Evolutionary conservation across 2,113 vertebrate genomes (phyloP).

Genomic region (Myotis davidii): DNA sequence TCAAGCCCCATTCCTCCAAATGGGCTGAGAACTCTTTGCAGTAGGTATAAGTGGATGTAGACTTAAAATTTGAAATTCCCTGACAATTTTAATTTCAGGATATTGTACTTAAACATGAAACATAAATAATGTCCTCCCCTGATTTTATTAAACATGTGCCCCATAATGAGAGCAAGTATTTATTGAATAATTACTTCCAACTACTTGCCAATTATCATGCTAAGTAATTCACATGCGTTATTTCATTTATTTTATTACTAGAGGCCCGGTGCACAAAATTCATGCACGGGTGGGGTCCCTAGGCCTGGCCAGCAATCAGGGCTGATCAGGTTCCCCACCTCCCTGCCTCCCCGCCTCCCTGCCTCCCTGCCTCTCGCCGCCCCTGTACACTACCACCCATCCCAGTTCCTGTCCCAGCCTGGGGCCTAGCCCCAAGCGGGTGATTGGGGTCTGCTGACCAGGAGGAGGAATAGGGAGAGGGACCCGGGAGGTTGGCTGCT

Average conservation of each 20-base stretch:
- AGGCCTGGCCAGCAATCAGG: no score
- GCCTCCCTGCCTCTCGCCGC: no score
- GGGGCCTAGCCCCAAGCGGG: rapidly evolving
- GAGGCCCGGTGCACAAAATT: no score
- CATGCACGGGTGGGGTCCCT: no score
- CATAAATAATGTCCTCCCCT: neutral
- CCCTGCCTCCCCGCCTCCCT: no score
- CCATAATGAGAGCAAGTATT: neutral
- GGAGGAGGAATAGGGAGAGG: no score
- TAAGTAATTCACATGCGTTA: neutral
- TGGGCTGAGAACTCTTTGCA: neutral
- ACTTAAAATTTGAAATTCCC: neutral
- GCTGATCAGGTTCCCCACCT: no score
- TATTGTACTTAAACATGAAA: neutral
- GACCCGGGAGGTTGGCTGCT: no score
- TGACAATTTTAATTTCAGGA: neutral
- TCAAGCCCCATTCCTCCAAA: neutral
- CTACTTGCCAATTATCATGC: neutral
- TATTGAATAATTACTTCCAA: neutral
- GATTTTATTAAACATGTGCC: neutral
- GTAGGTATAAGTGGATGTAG: neutral
- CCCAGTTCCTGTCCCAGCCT: no score
- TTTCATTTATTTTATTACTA: conserved; percentile 1
- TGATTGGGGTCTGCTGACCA: no score
- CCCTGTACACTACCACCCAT: no score